Conservation (phyloP, 2,797 vertebrate genomes). For the Acanthiza pusilla region DNA sequence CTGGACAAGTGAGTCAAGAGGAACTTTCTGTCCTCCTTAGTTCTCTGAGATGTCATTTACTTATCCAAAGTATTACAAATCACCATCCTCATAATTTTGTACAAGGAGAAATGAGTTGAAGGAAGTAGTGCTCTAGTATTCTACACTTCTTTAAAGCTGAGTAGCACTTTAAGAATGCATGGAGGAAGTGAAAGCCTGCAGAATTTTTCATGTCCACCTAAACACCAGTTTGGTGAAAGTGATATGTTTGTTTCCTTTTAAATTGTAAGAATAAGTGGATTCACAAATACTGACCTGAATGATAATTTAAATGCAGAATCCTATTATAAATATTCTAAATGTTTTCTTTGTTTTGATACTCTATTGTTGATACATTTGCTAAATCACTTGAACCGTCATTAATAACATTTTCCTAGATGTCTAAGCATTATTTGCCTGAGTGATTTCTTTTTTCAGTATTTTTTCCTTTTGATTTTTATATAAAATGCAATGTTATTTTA, state of each 20-base stretch:
- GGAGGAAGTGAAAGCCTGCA: background rate
- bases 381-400: background rate
- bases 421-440: background rate
- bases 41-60: background rate
- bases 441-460: background rate
- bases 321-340: background rate
- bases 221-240: background rate
- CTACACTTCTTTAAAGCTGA: background rate
- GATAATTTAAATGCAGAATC: background rate
- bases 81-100: background rate
- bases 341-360: background rate
- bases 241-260: background rate
- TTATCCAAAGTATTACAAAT: background rate
- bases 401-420: background rate
- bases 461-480: background rate
- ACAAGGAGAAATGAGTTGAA: background rate
- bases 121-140: background rate
- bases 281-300: background rate
- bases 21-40: background rate
- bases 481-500: background rate
- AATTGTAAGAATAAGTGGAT: background rate
- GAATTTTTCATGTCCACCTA: background rate
- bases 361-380: background rate
- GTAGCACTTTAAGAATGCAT: accelerated
- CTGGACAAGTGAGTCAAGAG: background rate